Evolutionary conservation across 2,113 vertebrate species (phyloP).

Genomic region (Callipepla squamata): DNA sequence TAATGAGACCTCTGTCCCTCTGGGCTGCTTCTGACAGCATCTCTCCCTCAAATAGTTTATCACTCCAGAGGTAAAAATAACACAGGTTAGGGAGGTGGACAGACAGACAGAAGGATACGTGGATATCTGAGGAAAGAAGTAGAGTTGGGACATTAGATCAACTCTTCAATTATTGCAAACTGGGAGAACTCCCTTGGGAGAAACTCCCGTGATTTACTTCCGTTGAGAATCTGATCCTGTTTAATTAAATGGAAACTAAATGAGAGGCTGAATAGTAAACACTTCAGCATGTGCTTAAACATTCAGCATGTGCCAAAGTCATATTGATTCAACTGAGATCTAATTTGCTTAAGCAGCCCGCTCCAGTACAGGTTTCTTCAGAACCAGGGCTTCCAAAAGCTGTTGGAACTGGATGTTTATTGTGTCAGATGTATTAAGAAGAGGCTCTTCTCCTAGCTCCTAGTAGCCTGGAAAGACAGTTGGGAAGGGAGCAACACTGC

Average conservation of each 20-base stretch:
- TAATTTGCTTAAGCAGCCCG: conserved; percentile 50
- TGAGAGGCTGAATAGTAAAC: conserved; percentile 56
- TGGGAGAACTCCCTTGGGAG: conserved; percentile 43
- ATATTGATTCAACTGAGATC: conserved; percentile 47
- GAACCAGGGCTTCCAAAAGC: not conserved
- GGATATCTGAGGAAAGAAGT: not conserved
- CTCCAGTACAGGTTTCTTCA: not conserved
- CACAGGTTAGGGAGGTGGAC: not conserved
- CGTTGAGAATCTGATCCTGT: conserved; percentile 33
- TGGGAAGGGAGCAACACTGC: not conserved
- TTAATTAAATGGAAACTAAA: conserved; percentile 66
- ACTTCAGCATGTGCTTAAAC: conserved; percentile 58
- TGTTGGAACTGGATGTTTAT: conserved; percentile 6
- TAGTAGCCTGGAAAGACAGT: not conserved
- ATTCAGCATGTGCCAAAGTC: conserved; percentile 50
- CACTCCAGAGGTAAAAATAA: conserved; percentile 35
- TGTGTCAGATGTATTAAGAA: not conserved
- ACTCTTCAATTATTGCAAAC: conserved; percentile 28
- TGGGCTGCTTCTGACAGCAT: conserved; percentile 62
- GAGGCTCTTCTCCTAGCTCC: not conserved
- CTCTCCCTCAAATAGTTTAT: conserved; percentile 41
- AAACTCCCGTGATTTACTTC: conserved; percentile 35
- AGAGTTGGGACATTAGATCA: conserved; percentile 8
- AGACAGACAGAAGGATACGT: conserved; percentile 13
- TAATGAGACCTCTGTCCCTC: conserved; percentile 71